Evolutionary conservation across 2,113 vertebrate species (phyloP), one percentile per base, ranked within the genome.

Genomic region (Ptychochromis oligacanthus): DNA sequence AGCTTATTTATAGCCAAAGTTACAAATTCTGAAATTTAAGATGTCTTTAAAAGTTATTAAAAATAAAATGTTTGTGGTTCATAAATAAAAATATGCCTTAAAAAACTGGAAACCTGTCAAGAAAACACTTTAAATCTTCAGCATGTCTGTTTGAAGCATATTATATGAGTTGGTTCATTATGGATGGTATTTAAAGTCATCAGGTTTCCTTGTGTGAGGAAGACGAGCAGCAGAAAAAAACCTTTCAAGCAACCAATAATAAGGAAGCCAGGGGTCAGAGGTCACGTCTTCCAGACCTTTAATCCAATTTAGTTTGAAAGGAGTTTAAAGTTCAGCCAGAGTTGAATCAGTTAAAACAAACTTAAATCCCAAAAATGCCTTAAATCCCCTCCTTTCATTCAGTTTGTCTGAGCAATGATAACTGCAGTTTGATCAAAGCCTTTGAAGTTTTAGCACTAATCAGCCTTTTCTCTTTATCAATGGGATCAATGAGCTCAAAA

Each of bases 241-340:
- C 17, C 12, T 75, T 26, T 56, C 20, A 49, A 49, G 24, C 3
- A 64, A 24, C n/a, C 38, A 22, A 75, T 31, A 70, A 72, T 1
- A 46, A 61, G 75, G 75, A 83, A 77, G 55, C 75, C 2, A 0
- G 31, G 38, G 88, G 38, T 78, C 62, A 78, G 59, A 82, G 89
- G 91, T 81, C 78, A 11, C 20, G 2, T 26, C 52, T 13, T 36
- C 58, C 11, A 54, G 62, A 88, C 84, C 75, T 74, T 49, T 58
- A 60, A 28, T 38, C 70, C 36, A 56, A 61, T 24, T 17, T 1
- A 78, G 88, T 74, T 87, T 82, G 56, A 36, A 36, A 26, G 75
- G 67, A 78, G 3, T 85, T 83, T 61, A 84, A 65, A 65, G 85
- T 82, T 88, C 79, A 90, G 7, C 8, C 36, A 15, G 15, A 88